phyloP scores from a whole-genome alignment of 1,140 invertebrate species.

The Campoletis sonorensis region DNA sequence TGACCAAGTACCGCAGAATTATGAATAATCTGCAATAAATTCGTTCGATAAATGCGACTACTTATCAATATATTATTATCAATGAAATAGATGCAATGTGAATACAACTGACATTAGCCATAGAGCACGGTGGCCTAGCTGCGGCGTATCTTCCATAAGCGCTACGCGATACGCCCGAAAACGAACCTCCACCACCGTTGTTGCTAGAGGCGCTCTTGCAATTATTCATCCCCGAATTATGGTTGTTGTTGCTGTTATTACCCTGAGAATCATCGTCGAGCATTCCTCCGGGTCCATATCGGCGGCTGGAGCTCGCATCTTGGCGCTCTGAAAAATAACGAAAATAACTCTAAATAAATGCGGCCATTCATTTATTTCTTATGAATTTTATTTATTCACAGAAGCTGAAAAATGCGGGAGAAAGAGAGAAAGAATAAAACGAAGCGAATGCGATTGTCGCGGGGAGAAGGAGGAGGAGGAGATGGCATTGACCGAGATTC shows the following conservation, averaged over 20 bases:
- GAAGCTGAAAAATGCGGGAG: neutral
- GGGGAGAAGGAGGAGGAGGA: conserved; percentile 18
- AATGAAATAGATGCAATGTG: too few species aligned
- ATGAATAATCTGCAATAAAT: conserved; percentile 74
- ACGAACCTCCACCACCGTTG: conserved; percentile 62
- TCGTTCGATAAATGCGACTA: too few species aligned
- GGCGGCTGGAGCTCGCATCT: conserved; percentile 60
- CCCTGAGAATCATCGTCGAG: conserved; percentile 55
- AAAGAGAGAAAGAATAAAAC: conserved; percentile 27
- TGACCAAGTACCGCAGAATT: conserved; percentile 70
- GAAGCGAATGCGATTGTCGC: conserved; percentile 48
- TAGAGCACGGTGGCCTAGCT: conserved; percentile 80
- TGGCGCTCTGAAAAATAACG: conserved; percentile 62
- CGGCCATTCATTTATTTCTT: neutral
- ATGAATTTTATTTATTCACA: too few species aligned
- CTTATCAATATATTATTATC: too few species aligned
- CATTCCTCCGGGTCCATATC: conserved; percentile 60
- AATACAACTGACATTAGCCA: conserved; percentile 78
- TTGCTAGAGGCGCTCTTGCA: conserved; percentile 58
- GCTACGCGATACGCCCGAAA: conserved; percentile 61
- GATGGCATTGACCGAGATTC: conserved; percentile 66
- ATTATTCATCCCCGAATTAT: conserved; percentile 54
- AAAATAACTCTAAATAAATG: neutral
- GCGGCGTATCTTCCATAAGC: conserved; percentile 80
- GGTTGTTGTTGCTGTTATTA: conserved; percentile 59